Evolutionary conservation across 2,113 vertebrate species (phyloP).

Genomic region (Gobiocypris rarus): DNA sequence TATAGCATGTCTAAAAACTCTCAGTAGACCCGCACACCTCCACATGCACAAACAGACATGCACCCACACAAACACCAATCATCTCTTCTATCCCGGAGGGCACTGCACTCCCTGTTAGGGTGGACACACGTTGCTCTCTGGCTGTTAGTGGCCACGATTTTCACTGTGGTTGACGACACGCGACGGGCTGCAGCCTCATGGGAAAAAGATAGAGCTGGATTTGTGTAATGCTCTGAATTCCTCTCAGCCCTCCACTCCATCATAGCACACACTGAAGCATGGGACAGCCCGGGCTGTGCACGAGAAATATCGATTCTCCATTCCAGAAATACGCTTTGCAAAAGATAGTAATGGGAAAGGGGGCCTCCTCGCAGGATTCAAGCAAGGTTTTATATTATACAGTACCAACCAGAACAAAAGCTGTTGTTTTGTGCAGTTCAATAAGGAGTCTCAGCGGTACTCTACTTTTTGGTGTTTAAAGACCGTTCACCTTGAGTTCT

Average conservation of each 20-base stretch:
- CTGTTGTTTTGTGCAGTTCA: slow-evolving; percentile 12
- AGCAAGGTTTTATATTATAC: slow-evolving; percentile 42
- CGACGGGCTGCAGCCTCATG: slow-evolving; percentile 92
- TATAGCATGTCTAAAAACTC: slow-evolving; percentile 25
- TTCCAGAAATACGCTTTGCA: slow-evolving; percentile 36
- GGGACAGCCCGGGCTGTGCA: slow-evolving; percentile 16
- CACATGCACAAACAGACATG: slow-evolving; percentile 28
- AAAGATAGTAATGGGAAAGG: slow-evolving; percentile 32
- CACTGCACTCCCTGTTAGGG: slow-evolving; percentile 82
- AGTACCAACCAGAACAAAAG: slow-evolving; percentile 35
- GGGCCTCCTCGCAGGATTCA: slow-evolving; percentile 5
- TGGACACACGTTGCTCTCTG: slow-evolving; percentile 86
- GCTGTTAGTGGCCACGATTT: slow-evolving; percentile 98
- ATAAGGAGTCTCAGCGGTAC: neutral
- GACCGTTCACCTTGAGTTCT: neutral
- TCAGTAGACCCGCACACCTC: slow-evolving; percentile 48
- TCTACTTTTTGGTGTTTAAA: slow-evolving; percentile 19
- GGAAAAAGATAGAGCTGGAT: slow-evolving; percentile 68
- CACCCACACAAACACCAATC: slow-evolving; percentile 43
- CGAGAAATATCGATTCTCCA: slow-evolving; percentile 52
- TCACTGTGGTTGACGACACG: slow-evolving; percentile 99
- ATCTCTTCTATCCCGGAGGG: slow-evolving; percentile 34
- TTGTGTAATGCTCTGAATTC: slow-evolving; percentile 54
- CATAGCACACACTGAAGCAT: slow-evolving; percentile 39
- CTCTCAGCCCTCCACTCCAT: slow-evolving; percentile 46